Base-by-base conservation (phyloP, 2,797 vertebrate genomes). In the Aerospiza tachiro region DNA sequence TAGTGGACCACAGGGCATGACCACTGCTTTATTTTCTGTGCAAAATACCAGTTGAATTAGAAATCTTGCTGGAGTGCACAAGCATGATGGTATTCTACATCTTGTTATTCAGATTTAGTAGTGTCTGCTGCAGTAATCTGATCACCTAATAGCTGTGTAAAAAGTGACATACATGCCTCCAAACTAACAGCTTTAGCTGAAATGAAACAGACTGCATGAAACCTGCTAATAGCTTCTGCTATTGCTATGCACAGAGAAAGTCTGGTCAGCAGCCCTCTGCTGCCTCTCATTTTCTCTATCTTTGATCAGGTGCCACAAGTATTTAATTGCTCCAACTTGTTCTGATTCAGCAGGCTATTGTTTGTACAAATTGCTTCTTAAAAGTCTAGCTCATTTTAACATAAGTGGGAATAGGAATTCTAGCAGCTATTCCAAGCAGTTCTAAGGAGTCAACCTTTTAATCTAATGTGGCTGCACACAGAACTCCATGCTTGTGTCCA, bases 1-100 rank as follows among this genome's bases (percentile, higher is more conserved):
- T 2, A 11, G 40, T 6, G 28, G 21, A 31, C 15, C 9, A 1
- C 0, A 0, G 2, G 26, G 36, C 0, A 0, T 0, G 11, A 44
- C 18, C 29, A 11, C 15, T 0, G 10, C 36, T 71, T 28, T n/a
- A 2, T 16, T 21, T 47, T 44, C 40, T 22, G 15, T 49, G 52
- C 25, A 4, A 18, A 55, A 18, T 19, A n/a, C 9, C 6, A 1
- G 22, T 4, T 55, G 19, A 56, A 31, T 7, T 1, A 5, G 35
- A 15, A 44, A 40, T 6, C 5, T 1, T 3, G 10, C 59, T 21
- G 68, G 36, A 55, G 56, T 2, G 17, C 22, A 25, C 12, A 25
- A 40, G 12, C 10, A 8, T 1, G 3, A 12, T 0, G 0, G 10
- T 25, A 5, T 50, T 70, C 29, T 38, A 1, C 4, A 2, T 21